Evolutionary conservation across 2,797 vertebrate species (phyloP), one percentile per base, ranked within the genome.

Genomic region (Novumbra hubbsi): DNA sequence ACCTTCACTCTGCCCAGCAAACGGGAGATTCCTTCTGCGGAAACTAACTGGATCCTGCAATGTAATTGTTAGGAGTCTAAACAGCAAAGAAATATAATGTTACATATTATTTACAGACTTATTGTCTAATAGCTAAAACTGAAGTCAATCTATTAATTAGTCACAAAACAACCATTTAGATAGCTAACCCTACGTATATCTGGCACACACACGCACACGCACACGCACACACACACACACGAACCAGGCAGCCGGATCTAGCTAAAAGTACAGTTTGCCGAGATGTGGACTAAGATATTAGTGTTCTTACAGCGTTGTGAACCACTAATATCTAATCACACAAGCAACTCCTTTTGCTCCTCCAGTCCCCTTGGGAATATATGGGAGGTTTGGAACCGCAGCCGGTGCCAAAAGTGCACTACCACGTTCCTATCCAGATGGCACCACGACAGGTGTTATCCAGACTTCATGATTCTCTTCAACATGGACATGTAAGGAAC

Each of bases 341-440:
- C 70, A 76, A 76, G 74, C 77, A 68, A 80, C 82, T 72, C 84
- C 83, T 81, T 92, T 83, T 87, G 80, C 71, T 79, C 83, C 49
- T 49, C 73, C 73, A 72, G 65, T 55, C 62, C 81, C 76, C 86
- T 64, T 30, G 48, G 68, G 80, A 83, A 76, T 75, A 48, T 45
- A 24, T 75, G 76, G 80, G 75, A 87, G 74, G 80, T 84, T 77
- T 72, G 57, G 60, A 50, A 72, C 77, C 74, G 74, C 82, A 74
- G 80, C 76, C 62, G 79, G 78, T 72, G 74, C 63, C 60, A 76
- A 38, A 71, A 2, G 49, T 69, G 81, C 77, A 78, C 77, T 70
- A 68, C 71, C 81, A 81, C 77, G 84, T 87, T 82, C 77, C 72
- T 80, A 82, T 77, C 76, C 82, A 75, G 65, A 41, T 73, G 74